Base-by-base conservation (phyloP, 2,113 vertebrate genomes). In the Meriones unguiculatus region DNA sequence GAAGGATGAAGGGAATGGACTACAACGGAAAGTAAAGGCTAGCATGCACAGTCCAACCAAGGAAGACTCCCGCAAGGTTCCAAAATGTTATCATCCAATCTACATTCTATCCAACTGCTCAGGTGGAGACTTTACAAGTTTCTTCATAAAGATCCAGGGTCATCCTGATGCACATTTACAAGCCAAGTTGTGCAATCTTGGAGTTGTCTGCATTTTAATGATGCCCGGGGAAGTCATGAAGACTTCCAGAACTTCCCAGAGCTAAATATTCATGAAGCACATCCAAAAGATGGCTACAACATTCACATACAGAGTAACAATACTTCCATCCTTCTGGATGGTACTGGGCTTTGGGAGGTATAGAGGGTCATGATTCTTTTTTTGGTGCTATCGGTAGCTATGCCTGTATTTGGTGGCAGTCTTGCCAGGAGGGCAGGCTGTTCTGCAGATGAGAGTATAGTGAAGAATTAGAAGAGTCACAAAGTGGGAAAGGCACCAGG, bases 101-200 rank as follows among this genome's bases (percentile, higher is more conserved):
- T 96, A 89, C 73, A 0, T 81, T 98, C 72, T 28, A 89, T 30
- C 87, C 89, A 97, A 93, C 70, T 69, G 96, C 94, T 65, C 69
- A 0, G 0, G 87, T 95, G 92, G 96, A 97, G 88, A 95, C 62
- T 98, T 98, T 98, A 92, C 81, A 86, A 84, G 85, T 98, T 98
- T 98, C 97, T 98, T 97, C 97, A 97, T 92, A 97, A 98, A 98
- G 97, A 75, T 67, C 95, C 92, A 95, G 96, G 97, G 95, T 98
- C 98, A 88, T 93, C 95, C 91, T 73, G 75, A 97, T 97, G 97
- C 15, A 14, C 35, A 77, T 96, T 98, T 97, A 96, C 92, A 98
- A 98, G 97, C 94, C 38, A 30, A 96, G 95, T 98, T 98, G 98
- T 97, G 98, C 97, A 98, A 97, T 96, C 95, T 96, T 72, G 90